A percentile compares a stretch with the other conserved stretches of the same genome.
Evolutionary conservation across 2,797 vertebrate genomes (phyloP).

Genomic region (Myotis findleyi): DNA sequence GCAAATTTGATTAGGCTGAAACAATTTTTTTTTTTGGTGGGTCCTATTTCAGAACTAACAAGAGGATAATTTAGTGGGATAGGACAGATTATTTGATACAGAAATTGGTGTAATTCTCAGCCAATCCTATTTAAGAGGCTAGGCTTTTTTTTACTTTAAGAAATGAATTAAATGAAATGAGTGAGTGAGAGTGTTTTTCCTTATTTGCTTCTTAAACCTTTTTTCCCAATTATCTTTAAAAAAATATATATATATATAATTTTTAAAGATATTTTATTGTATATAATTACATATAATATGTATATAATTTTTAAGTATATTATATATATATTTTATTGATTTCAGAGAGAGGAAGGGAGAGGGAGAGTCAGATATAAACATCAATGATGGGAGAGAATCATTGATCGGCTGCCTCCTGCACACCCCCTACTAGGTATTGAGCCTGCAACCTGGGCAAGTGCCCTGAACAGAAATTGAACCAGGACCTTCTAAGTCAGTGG

Average conservation of each 20-base stretch:
- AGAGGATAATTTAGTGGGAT: conserved; percentile 16
- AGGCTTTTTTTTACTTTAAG: neutral
- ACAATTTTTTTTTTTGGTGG: conserved; percentile 3
- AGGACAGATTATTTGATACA: neutral
- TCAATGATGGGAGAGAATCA: neutral
- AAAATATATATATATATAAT: no score
- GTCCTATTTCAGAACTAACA: neutral
- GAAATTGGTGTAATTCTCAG: neutral
- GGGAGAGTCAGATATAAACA: neutral
- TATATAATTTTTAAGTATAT: no score
- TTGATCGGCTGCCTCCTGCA: neutral
- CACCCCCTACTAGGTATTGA: neutral
- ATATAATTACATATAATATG: no score
- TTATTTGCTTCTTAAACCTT: neutral
- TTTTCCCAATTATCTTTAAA: no score
- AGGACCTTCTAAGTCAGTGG: no score
- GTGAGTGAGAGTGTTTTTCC: neutral
- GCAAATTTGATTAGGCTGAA: conserved; percentile 31
- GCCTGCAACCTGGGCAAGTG: no score
- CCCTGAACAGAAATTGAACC: no score
- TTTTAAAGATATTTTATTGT: no score
- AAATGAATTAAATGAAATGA: neutral
- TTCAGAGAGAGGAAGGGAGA: neutral
- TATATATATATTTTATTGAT: neutral
- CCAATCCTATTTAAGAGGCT: neutral